Evolutionary conservation across 2,797 vertebrate genomes (phyloP).

Genomic region (Leucoraja ocellata): DNA sequence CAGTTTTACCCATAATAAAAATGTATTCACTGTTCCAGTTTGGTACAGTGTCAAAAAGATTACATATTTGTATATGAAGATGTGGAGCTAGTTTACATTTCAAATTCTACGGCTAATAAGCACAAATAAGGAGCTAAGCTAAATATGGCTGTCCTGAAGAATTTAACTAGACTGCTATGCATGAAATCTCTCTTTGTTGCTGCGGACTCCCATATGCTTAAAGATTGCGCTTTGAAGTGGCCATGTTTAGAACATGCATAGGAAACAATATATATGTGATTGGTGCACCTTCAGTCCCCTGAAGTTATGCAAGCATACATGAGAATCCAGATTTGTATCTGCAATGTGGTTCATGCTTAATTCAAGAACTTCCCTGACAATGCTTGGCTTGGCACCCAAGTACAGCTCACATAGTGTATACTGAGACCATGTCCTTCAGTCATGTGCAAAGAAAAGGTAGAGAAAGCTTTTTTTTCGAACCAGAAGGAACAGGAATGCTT

Average conservation of each 20-base stretch:
- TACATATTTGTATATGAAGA: conserved; percentile 7
- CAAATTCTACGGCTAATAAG: background rate
- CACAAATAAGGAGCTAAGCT: background rate
- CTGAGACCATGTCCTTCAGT: background rate
- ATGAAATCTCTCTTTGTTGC: background rate
- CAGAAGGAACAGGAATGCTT: too few species aligned
- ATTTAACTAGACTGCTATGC: background rate
- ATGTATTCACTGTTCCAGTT: conserved; percentile 31
- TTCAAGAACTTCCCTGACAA: background rate
- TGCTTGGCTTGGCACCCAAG: background rate
- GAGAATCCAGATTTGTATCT: background rate
- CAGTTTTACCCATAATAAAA: background rate
- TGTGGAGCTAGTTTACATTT: background rate
- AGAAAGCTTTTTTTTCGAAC: background rate
- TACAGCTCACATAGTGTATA: background rate
- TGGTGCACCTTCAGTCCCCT: background rate
- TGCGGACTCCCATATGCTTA: background rate
- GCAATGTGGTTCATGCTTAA: background rate
- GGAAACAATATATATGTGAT: background rate
- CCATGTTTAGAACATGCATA: background rate
- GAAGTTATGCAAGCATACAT: background rate
- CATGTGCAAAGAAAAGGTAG: background rate
- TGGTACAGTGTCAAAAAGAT: conserved; percentile 2
- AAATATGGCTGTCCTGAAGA: background rate
- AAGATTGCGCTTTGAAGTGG: background rate